Evolutionary conservation across 2,797 vertebrate species (phyloP).

Genomic region (Sus cebifrons): DNA sequence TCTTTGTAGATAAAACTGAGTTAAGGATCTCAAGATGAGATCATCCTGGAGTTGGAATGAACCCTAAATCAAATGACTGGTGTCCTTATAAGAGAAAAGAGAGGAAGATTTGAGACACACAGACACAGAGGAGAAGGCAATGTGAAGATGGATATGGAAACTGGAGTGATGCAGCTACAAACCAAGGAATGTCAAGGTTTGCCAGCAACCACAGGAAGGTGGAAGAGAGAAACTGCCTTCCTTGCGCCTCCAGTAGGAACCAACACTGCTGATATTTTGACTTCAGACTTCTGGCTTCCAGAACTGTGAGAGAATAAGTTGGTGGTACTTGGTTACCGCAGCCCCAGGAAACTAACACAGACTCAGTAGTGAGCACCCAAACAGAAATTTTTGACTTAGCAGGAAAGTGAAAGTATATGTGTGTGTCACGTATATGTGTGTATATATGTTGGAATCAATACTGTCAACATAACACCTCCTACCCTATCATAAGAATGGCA

Average conservation of each 20-base stretch:
- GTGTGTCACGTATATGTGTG: not conserved
- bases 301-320: not conserved
- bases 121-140: not conserved
- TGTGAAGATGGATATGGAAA: not conserved
- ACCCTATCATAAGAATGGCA: not conserved
- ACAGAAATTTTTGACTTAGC: slow-evolving; percentile 43
- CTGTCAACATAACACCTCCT: not conserved
- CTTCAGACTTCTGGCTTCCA: not conserved
- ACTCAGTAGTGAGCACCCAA: not conserved
- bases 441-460: not conserved
- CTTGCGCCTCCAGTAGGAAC: not conserved
- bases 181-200: not conserved
- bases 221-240: not conserved
- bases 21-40: not conserved
- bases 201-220: not conserved
- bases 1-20: not conserved
- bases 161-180: not conserved
- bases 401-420: not conserved
- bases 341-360: not conserved
- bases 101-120: not conserved
- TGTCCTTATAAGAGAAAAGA: not conserved
- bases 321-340: not conserved
- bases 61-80: not conserved
- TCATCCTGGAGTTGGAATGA: not conserved
- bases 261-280: not conserved